Conservation (phyloP, 1,140 invertebrate species). For the Chlorops oryzae region DNA sequence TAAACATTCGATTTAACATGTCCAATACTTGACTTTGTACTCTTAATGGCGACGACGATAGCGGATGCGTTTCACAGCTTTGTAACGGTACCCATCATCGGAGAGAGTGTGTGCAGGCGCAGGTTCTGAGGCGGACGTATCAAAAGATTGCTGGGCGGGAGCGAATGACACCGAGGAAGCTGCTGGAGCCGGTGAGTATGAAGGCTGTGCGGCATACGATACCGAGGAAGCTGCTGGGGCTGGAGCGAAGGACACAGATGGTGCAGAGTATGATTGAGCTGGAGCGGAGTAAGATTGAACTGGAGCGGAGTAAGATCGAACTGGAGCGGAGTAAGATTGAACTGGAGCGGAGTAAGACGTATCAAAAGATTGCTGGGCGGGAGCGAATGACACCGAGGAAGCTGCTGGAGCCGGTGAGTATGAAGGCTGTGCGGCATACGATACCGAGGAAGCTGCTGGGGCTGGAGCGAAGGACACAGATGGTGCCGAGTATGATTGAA, state of each 20-base stretch:
- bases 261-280: too few relatives aligned
- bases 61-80: constrained; percentile 8
- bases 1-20: too few relatives aligned
- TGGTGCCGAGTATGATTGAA: not conserved
- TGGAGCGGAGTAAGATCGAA: too few relatives aligned
- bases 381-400: not conserved
- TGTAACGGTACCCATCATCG: constrained; percentile 14
- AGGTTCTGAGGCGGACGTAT: not conserved
- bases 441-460: not conserved
- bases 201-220: too few relatives aligned
- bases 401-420: too few relatives aligned
- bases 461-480: not conserved
- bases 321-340: too few relatives aligned
- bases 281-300: too few relatives aligned
- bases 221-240: too few relatives aligned
- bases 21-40: too few relatives aligned
- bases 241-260: too few relatives aligned
- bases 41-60: constrained; percentile 6
- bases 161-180: constrained; percentile 1
- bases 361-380: too few relatives aligned
- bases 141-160: not conserved
- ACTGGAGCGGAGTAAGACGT: too few relatives aligned
- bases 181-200: not conserved
- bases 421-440: not conserved
- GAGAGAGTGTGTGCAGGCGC: constrained; percentile 4